Conservation (phyloP, 2,113 vertebrate species). For the Rutilus rutilus region DNA sequence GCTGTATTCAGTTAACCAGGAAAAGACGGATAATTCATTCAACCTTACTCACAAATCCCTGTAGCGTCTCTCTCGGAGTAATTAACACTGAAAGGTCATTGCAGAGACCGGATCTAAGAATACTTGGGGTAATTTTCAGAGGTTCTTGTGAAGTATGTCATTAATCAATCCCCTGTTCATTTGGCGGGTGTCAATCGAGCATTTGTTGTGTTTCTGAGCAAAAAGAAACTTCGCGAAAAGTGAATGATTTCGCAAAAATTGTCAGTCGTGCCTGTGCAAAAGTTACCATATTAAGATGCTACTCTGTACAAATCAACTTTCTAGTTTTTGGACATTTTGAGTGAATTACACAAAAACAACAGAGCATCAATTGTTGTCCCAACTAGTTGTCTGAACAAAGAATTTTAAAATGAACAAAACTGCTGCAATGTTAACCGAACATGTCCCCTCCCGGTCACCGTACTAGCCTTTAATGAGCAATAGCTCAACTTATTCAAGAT, state of each 20-base stretch:
- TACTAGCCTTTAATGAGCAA: too few relatives aligned
- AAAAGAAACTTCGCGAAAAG: background rate
- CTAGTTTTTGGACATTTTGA: background rate
- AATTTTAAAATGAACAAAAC: too few relatives aligned
- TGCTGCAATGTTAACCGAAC: too few relatives aligned
- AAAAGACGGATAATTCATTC: slow-evolving; percentile 3
- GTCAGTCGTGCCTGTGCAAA: background rate
- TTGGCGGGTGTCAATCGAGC: background rate
- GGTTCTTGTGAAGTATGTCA: slow-evolving; percentile 9
- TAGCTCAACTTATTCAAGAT: too few relatives aligned
- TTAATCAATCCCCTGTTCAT: slow-evolving; percentile 11
- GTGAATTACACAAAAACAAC: background rate
- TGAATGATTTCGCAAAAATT: background rate
- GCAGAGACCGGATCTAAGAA: background rate
- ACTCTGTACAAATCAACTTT: background rate
- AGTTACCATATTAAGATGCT: background rate
- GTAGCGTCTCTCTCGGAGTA: slow-evolving; percentile 14
- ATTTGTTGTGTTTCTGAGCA: background rate
- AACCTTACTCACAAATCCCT: background rate
- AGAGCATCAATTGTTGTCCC: too few relatives aligned
- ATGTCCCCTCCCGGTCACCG: too few relatives aligned
- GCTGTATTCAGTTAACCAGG: slow-evolving; percentile 5
- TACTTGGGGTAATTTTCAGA: slow-evolving; percentile 5
- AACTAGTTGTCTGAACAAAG: too few relatives aligned
- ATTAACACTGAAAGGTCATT: slow-evolving; percentile 35